Evolutionary conservation across 2,888 invertebrate genomes (phyloP), one percentile per base, ranked within the genome.

Genomic region (Plusia festucae): DNA sequence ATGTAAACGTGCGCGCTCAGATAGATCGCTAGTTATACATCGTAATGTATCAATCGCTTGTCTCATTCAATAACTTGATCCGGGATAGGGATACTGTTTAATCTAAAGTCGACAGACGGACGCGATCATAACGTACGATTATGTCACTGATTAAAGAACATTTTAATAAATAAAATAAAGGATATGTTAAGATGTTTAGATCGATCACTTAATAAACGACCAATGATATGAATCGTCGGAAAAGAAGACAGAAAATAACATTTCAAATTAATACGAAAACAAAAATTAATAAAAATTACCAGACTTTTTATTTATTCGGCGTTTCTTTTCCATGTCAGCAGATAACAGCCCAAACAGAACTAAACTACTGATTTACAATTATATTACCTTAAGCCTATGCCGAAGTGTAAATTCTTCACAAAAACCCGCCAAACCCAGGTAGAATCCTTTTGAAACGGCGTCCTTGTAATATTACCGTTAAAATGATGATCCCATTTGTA

Each of bases 401-500:
- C 40, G 7, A 60, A 61, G 59, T 52, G 70, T 59, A 63, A 68
- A 53, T 70, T 68, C 61, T 56, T 60, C 16, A 22, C 65, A 69
- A 76, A 81, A 78, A 68, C 55, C 24, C 69, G 66, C 65, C 52
- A 22, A 49, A 53, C 24, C 53, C 92, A 92, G 93, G 91, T 92
- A 92, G 86, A 79, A 78, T 67, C 79, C 86, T 84, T 84, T 90
- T 82, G 79, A 87, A 81, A 79, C 58, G 32, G 67, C 65, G 76
- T 78, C 87, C 86, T 87, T 85, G 79, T 76, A 73, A 76, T 68
- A 75, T 84, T 90, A 86, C 93, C 88, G 93, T 93, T 93, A 93
- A 89, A 83, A 83, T 87, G 92, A 84, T 93, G 88, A 93, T 93
- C 92, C 90, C 88, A 81, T 91, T 91, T 88, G 85, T 83, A 80